These are phyloP conservation scores for Digitonthophagus gazella DNA, from an alignment of 2,888 invertebrate species.

Conservation along the genomic window DNA sequence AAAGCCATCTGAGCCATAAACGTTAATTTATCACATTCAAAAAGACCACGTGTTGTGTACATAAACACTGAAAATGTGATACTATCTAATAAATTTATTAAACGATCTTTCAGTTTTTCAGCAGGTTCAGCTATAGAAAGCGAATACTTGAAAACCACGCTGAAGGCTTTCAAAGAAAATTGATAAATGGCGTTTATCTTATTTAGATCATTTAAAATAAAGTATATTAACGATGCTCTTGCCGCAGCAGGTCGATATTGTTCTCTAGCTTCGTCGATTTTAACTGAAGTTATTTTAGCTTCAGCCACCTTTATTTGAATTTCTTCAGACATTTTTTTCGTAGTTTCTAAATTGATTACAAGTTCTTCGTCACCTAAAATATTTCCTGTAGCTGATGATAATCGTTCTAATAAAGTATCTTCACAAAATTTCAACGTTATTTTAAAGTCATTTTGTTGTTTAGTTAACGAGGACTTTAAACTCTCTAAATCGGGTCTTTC, in stretches of 20 bases:
- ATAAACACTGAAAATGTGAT: slow-evolving; percentile 84
- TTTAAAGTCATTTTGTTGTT: slow-evolving; percentile 92
- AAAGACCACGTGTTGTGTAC: slow-evolving; percentile 87
- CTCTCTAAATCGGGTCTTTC: slow-evolving; percentile 89
- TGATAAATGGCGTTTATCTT: slow-evolving; percentile 95
- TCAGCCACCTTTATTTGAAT: slow-evolving; percentile 84
- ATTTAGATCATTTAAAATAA: slow-evolving; percentile 87
- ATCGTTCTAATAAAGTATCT: slow-evolving; percentile 80
- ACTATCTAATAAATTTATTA: slow-evolving; percentile 76
- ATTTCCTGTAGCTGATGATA: slow-evolving; percentile 89
- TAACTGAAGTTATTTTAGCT: slow-evolving; percentile 79
- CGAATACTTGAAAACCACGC: slow-evolving; percentile 86
- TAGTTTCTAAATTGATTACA: slow-evolving; percentile 89
- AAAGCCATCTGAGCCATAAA: slow-evolving; percentile 81
- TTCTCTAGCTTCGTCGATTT: slow-evolving; percentile 90
- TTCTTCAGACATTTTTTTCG: slow-evolving; percentile 89
- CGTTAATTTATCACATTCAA: slow-evolving; percentile 88
- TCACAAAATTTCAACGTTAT: slow-evolving; percentile 89
- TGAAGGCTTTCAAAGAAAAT: slow-evolving; percentile 92
- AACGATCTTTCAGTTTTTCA: slow-evolving; percentile 70
- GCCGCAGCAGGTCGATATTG: slow-evolving; percentile 82
- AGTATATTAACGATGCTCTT: slow-evolving; percentile 86
- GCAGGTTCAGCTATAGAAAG: slow-evolving; percentile 66
- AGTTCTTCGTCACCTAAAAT: slow-evolving; percentile 87
- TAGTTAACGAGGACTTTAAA: slow-evolving; percentile 78